A percentile compares a stretch with the other conserved stretches of the same genome.
These are phyloP conservation scores for Netelia fuscicornis DNA, from an alignment of 2,888 invertebrate genomes.

Conservation along the genomic window DNA sequence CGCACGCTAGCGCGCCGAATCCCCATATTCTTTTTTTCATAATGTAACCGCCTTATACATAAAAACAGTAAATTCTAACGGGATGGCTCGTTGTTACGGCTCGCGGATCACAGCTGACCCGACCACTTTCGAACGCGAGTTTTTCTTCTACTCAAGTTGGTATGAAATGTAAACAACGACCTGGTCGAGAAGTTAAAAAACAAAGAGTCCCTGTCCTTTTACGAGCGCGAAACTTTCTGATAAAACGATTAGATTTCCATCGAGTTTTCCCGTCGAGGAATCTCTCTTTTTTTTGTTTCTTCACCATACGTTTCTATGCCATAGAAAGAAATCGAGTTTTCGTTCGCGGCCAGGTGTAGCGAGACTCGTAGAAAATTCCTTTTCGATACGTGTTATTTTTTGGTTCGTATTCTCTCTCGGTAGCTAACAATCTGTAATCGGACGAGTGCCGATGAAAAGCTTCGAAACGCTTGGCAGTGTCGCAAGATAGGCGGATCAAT, in stretches of 20 bases:
- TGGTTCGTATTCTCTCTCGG: not conserved
- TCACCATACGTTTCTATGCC: conserved; percentile 9
- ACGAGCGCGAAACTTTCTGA: conserved; percentile 52
- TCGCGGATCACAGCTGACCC: conserved; percentile 58
- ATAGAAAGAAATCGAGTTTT: conserved; percentile 41
- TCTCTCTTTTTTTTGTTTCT: conserved; percentile 30
- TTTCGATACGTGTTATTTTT: conserved; percentile 17
- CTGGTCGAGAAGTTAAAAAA: conserved; percentile 10
- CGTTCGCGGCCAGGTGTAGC: not conserved
- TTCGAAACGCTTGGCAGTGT: conserved; percentile 37
- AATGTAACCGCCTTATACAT: not conserved
- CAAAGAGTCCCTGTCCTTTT: conserved; percentile 44
- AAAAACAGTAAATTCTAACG: conserved; percentile 72
- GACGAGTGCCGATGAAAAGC: conserved; percentile 40
- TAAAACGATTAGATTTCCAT: conserved; percentile 52
- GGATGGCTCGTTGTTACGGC: conserved; percentile 70
- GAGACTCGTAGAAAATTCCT: conserved; percentile 26
- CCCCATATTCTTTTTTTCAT: not conserved
- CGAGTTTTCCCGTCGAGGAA: conserved; percentile 26
- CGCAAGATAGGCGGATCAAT: conserved; percentile 74
- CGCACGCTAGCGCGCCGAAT: not conserved
- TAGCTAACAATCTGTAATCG: conserved; percentile 39
- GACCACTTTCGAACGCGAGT: conserved; percentile 63
- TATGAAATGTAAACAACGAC: conserved; percentile 53
- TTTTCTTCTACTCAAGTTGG: conserved; percentile 23